Percentiles rank a stretch among this genome's conserved stretches.
These are phyloP conservation scores for Mimumesa dahlbomi DNA, from an alignment of 2,888 invertebrate species.

Conservation along the genomic window DNA sequence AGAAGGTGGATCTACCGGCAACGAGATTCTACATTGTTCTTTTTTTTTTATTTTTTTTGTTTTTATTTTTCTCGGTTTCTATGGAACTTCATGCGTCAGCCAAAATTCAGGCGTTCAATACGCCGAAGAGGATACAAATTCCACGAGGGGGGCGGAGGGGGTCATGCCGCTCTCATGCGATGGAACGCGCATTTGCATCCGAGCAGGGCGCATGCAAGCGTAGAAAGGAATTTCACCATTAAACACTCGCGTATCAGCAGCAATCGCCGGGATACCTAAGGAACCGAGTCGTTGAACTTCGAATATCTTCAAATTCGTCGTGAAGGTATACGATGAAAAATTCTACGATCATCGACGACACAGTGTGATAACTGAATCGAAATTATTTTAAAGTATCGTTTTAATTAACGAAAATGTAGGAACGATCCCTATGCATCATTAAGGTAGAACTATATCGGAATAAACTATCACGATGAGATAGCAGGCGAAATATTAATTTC, in stretches of 20 bases:
- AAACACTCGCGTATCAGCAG: no score
- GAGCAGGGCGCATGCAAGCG: conserved; percentile 37
- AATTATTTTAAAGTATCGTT: no score
- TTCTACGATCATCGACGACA: no score
- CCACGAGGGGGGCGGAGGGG: background rate
- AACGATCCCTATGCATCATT: no score
- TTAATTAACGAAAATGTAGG: no score
- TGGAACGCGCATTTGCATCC: conserved; percentile 24
- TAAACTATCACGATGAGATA: no score
- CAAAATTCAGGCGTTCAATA: conserved; percentile 49
- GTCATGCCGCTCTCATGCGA: conserved; percentile 50
- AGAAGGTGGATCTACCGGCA: conserved; percentile 48
- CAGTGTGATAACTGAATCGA: no score
- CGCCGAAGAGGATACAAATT: conserved; percentile 18
- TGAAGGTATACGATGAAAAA: background rate
- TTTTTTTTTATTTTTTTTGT: conserved; percentile 35
- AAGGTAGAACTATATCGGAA: no score
- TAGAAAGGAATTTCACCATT: background rate
- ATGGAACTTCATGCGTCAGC: conserved; percentile 55
- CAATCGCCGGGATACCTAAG: no score
- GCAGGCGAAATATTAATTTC: background rate
- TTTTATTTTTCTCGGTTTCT: no score
- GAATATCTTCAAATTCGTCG: background rate
- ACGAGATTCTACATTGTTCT: no score
- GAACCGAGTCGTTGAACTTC: no score